phyloP scores from a whole-genome alignment of 2,888 invertebrate species.

The Leucoma salicis region DNA sequence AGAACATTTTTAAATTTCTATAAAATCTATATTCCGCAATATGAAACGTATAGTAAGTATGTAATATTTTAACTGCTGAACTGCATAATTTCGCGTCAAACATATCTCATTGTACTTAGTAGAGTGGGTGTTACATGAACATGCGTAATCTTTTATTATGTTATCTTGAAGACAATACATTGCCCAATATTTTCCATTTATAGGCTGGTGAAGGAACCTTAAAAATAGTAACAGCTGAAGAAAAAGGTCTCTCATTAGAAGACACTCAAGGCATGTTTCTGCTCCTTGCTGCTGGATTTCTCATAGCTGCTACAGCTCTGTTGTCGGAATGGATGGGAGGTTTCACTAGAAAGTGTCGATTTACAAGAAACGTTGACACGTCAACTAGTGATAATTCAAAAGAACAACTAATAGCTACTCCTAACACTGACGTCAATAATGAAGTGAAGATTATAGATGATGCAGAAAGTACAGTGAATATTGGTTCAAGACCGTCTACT shows the following conservation, averaged over 20 bases:
- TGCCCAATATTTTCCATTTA: slow-evolving; percentile 1
- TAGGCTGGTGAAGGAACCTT: slow-evolving; percentile 71
- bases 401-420: slow-evolving; percentile 44
- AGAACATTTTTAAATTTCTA: too few species aligned
- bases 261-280: slow-evolving; percentile 93
- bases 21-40: too few species aligned
- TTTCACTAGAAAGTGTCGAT: slow-evolving; percentile 82
- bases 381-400: slow-evolving; percentile 37
- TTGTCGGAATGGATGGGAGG: slow-evolving; percentile 88
- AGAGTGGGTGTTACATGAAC: too few species aligned
- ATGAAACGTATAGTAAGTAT: too few species aligned
- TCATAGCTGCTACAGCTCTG: slow-evolving; percentile 83
- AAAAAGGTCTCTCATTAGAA: slow-evolving; percentile 88
- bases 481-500: slow-evolving; percentile 44
- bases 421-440: slow-evolving; percentile 25
- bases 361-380: slow-evolving; percentile 36
- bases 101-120: too few species aligned
- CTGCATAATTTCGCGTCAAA: too few species aligned
- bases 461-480: slow-evolving; percentile 40
- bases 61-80: too few species aligned
- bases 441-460: slow-evolving; percentile 32
- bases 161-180: too few species aligned
- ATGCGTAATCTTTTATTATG: too few species aligned
- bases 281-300: slow-evolving; percentile 86
- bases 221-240: slow-evolving; percentile 79